Percentiles rank a stretch among this genome's conserved stretches.
phyloP scores from a whole-genome alignment of 1,140 invertebrate genomes.

The Calycopis cecrops region DNA sequence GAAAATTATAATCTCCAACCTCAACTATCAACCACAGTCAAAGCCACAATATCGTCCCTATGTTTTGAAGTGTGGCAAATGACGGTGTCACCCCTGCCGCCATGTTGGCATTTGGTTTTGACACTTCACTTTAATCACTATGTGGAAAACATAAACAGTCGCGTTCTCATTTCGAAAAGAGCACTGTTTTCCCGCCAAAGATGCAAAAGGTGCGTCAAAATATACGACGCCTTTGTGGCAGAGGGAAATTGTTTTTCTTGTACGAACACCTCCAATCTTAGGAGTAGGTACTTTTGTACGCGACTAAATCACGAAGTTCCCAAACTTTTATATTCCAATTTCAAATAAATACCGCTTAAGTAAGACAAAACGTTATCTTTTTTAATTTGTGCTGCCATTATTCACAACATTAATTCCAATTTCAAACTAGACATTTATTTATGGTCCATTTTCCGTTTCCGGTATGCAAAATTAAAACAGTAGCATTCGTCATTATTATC shows the following conservation, averaged over 20 bases:
- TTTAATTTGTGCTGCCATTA: conserved; percentile 29
- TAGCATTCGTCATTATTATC: conserved; percentile 43
- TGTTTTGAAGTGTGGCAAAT: conserved; percentile 35
- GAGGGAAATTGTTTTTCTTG: conserved; percentile 46
- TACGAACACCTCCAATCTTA: conserved; percentile 19
- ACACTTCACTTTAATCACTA: conserved; percentile 72
- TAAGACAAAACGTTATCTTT: conserved; percentile 19
- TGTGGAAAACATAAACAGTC: conserved; percentile 68
- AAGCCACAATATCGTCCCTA: conserved; percentile 42
- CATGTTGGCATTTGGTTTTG: conserved; percentile 65
- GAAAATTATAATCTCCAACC: conserved; percentile 56
- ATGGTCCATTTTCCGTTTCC: conserved; percentile 50
- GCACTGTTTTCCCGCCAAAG: conserved; percentile 45
- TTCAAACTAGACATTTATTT: conserved; percentile 44
- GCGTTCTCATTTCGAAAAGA: conserved; percentile 68
- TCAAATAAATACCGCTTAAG: conserved; percentile 3
- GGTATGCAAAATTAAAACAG: conserved; percentile 43
- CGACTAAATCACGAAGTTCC: background rate
- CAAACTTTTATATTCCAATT: conserved; percentile 1
- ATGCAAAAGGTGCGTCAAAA: conserved; percentile 45
- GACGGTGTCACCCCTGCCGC: conserved; percentile 33
- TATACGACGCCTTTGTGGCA: conserved; percentile 50
- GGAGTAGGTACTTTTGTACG: conserved; percentile 17
- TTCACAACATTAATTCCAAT: conserved; percentile 54
- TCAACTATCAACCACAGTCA: conserved; percentile 54